Percentiles rank a stretch among this genome's conserved stretches.
phyloP scores from a whole-genome alignment of 2,888 invertebrate genomes.

The Eupithecia subfuscata region DNA sequence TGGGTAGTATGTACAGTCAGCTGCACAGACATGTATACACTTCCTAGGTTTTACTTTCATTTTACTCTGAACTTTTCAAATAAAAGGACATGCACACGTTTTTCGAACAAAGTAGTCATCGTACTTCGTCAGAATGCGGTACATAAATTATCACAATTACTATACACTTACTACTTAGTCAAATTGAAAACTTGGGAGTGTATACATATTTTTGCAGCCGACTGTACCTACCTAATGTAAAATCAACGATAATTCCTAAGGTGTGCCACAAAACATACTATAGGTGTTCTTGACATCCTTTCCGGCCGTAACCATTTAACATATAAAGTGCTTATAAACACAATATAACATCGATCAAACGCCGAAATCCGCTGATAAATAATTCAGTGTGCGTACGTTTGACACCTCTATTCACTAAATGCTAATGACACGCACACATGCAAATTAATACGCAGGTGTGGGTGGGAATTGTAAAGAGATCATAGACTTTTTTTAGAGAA shows the following conservation, averaged over 20 bases:
- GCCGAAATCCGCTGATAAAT: slow-evolving; percentile 61
- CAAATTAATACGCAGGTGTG: slow-evolving; percentile 30
- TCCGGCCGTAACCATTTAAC: slow-evolving; percentile 34
- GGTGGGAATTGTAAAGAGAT: slow-evolving; percentile 23
- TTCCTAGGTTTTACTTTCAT: too few relatives aligned
- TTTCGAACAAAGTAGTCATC: too few relatives aligned
- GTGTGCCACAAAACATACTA: slow-evolving; percentile 3
- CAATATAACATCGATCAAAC: slow-evolving; percentile 39
- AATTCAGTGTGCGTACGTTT: slow-evolving; percentile 58
- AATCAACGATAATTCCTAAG: background rate
- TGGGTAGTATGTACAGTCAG: too few relatives aligned
- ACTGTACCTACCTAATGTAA: too few relatives aligned
- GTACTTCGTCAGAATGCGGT: too few relatives aligned
- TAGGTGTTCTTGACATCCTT: slow-evolving; percentile 10
- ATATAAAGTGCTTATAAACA: slow-evolving; percentile 35
- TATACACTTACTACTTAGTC: too few relatives aligned
- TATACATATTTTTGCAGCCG: too few relatives aligned
- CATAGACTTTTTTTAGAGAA: background rate
- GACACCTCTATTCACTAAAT: slow-evolving; percentile 74
- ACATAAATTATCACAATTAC: too few relatives aligned
- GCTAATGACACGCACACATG: slow-evolving; percentile 64
- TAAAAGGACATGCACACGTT: too few relatives aligned
- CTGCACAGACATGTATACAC: too few relatives aligned
- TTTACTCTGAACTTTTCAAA: too few relatives aligned
- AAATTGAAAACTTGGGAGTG: too few relatives aligned